Evolutionary conservation across 2,888 invertebrate species (phyloP).

Genomic region (Branchipolynoe longqiensis): DNA sequence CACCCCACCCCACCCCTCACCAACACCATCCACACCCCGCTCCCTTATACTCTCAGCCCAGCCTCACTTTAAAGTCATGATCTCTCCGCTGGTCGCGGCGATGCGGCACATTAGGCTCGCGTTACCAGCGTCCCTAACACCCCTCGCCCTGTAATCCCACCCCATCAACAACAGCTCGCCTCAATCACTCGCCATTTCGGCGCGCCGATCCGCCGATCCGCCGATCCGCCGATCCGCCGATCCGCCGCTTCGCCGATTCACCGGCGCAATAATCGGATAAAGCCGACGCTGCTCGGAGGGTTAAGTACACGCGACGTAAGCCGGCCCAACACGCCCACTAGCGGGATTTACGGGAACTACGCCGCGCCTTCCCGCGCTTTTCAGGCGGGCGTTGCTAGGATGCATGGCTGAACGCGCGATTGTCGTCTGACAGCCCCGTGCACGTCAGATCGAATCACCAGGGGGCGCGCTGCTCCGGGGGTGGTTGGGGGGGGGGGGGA

Average conservation of each 20-base stretch:
- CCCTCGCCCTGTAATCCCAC: not conserved
- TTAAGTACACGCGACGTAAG: not conserved
- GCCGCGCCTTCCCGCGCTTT: not conserved
- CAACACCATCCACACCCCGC: too few species aligned
- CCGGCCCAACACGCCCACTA: conserved; percentile 21
- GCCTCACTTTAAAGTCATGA: too few species aligned
- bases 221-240: too few species aligned
- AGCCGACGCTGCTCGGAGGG: not conserved
- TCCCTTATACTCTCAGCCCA: too few species aligned
- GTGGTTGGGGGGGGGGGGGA: not conserved
- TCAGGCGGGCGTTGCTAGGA: not conserved
- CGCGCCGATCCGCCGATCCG: too few species aligned
- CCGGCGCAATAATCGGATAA: not conserved
- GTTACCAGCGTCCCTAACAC: not conserved
- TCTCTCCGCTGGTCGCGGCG: too few species aligned
- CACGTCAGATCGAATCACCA: conserved; percentile 25
- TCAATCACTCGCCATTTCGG: not conserved
- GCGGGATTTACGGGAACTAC: not conserved
- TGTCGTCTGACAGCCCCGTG: conserved; percentile 22
- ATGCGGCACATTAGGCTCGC: not conserved
- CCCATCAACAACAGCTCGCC: conserved; percentile 40
- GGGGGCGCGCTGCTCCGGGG: conserved; percentile 5
- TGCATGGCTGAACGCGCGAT: not conserved
- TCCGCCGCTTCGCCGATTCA: not conserved
- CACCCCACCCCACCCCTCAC: too few species aligned